Conservation (phyloP, 2,113 vertebrate species). For the Romanogobio albipinnatus region DNA sequence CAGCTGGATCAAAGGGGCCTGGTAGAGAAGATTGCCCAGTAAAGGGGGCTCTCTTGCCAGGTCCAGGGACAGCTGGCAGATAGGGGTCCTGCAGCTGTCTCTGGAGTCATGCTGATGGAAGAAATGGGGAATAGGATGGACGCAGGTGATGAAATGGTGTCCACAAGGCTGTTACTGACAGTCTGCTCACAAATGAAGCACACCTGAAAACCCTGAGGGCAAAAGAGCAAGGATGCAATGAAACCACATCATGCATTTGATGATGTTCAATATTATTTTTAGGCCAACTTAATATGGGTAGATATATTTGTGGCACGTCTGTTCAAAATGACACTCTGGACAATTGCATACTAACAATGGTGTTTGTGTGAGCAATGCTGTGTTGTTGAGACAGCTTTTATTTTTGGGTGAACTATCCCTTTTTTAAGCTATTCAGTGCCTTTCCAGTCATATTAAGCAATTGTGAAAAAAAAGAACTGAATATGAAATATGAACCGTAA, state of each 20-base stretch:
- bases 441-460: neutral
- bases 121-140: slow-evolving; percentile 55
- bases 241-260: slow-evolving; percentile 18
- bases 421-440: neutral
- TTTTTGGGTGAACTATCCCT: neutral
- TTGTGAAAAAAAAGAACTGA: neutral
- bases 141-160: slow-evolving; percentile 34
- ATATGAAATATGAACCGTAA: neutral
- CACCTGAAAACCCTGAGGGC: neutral
- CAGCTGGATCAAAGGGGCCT: slow-evolving; percentile 65
- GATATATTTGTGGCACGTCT: neutral
- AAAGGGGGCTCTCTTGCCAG: slow-evolving; percentile 49
- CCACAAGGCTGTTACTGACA: neutral
- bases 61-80: slow-evolving; percentile 67
- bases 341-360: neutral
- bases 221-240: slow-evolving; percentile 9
- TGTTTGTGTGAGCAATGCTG: neutral
- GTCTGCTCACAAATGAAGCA: neutral
- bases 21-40: slow-evolving; percentile 58
- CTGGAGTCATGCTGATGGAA: slow-evolving; percentile 54
- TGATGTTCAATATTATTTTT: neutral
- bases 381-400: neutral
- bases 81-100: slow-evolving; percentile 55
- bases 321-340: neutral
- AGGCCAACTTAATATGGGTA: neutral